These are phyloP conservation scores for Pocillopora verrucosa DNA, from an alignment of 64 coral and sea anemone species.

Conservation along the genomic window DNA sequence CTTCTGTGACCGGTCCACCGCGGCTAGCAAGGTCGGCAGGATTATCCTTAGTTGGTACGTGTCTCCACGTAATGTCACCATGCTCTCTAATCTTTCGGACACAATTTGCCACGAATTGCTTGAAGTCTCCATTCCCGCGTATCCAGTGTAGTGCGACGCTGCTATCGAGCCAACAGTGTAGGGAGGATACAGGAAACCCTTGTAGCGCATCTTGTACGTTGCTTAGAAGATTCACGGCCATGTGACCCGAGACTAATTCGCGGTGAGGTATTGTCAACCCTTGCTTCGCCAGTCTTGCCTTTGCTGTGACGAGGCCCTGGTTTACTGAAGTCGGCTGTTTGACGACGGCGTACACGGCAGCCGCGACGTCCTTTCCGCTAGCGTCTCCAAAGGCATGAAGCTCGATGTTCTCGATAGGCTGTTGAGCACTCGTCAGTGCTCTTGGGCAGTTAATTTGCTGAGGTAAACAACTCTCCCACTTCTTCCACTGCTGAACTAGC, in stretches of 20 bases:
- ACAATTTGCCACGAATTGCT: conserved; percentile 56
- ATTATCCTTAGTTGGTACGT: conserved; percentile 53
- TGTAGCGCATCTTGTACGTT: too few relatives aligned
- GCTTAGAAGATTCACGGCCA: too few relatives aligned
- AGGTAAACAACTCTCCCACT: conserved; percentile 1
- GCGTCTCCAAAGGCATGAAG: conserved; percentile 29
- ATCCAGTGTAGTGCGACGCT: conserved; percentile 57
- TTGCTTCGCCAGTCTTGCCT: too few relatives aligned
- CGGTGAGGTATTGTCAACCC: too few relatives aligned
- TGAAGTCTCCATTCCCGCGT: conserved; percentile 25
- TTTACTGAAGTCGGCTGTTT: too few relatives aligned
- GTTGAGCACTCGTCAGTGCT: background rate
- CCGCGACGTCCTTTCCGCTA: background rate
- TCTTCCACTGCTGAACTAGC: background rate
- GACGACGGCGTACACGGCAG: conserved; percentile 15
- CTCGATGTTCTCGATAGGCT: conserved; percentile 6
- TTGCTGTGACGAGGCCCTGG: too few relatives aligned
- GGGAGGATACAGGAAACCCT: conserved; percentile 17
- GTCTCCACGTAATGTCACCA: conserved; percentile 19
- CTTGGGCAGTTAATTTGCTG: background rate
- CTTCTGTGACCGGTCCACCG: conserved; percentile 7
- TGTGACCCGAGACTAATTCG: too few relatives aligned
- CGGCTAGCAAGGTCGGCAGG: conserved; percentile 59
- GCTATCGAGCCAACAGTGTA: conserved; percentile 47
- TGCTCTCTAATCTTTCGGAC: conserved; percentile 33